These are phyloP conservation scores for Plestiodon gilberti DNA, from an alignment of 2,113 vertebrate species.

Conservation along the genomic window DNA sequence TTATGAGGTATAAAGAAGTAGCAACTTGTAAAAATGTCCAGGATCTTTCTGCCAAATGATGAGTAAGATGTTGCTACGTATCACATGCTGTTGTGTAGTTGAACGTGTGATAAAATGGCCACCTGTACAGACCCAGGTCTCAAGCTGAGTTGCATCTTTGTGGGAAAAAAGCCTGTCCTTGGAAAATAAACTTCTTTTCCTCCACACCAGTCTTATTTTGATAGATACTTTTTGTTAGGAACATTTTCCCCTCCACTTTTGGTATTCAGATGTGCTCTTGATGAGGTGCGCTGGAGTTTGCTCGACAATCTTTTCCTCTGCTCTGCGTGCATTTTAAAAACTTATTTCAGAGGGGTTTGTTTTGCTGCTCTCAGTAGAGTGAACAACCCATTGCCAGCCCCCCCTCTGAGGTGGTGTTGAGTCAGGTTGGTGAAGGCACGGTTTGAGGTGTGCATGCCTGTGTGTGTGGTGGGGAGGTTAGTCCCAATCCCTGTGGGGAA, in stretches of 20 bases:
- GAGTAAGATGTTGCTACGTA: neutral
- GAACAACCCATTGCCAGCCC: slow-evolving; percentile 81
- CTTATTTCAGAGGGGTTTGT: slow-evolving; percentile 66
- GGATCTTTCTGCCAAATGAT: neutral
- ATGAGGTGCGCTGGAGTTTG: slow-evolving; percentile 77
- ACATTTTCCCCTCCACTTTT: slow-evolving; percentile 64
- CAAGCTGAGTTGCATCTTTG: slow-evolving; percentile 41
- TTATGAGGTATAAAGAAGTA: neutral
- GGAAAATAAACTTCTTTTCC: slow-evolving; percentile 44
- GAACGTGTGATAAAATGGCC: neutral
- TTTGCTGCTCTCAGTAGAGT: slow-evolving; percentile 58
- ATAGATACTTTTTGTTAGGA: slow-evolving; percentile 17
- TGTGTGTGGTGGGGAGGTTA: slow-evolving; percentile 74
- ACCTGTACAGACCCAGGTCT: neutral
- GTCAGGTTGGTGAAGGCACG: slow-evolving; percentile 83
- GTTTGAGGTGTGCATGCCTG: slow-evolving; percentile 71
- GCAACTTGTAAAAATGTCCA: neutral
- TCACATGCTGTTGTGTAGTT: neutral
- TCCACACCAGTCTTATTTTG: slow-evolving; percentile 60
- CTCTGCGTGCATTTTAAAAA: slow-evolving; percentile 75
- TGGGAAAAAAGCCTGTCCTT: slow-evolving; percentile 49
- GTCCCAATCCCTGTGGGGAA: slow-evolving; percentile 80
- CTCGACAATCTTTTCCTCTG: slow-evolving; percentile 71
- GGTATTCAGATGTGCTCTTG: slow-evolving; percentile 63
- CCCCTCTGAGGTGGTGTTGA: slow-evolving; percentile 80